Conservation (phyloP, 2,113 vertebrate species). For the Mystacornis crossleyi region DNA sequence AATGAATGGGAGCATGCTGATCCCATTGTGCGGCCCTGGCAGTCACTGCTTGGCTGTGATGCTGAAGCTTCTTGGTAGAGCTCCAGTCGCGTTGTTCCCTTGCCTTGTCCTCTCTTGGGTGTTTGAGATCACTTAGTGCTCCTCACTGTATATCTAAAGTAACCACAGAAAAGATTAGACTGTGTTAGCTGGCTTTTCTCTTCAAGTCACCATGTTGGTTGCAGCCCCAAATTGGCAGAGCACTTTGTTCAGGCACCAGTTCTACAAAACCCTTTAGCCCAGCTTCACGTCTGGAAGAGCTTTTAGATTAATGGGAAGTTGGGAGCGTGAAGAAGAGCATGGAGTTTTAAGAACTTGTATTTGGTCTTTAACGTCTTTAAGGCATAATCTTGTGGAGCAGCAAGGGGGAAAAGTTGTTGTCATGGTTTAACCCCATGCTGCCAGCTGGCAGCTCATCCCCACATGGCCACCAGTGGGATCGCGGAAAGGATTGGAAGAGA, state of each 20-base stretch:
- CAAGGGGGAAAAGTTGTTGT: neutral
- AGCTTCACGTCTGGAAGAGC: neutral
- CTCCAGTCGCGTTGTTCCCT: neutral
- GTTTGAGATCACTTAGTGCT: neutral
- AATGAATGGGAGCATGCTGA: neutral
- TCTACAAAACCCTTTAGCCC: constrained; percentile 13
- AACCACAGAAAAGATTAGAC: neutral
- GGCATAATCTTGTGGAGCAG: neutral
- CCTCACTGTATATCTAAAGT: neutral
- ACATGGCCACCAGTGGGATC: neutral
- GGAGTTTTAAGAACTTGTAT: neutral
- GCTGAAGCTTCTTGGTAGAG: neutral
- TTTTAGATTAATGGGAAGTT: neutral
- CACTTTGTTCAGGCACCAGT: neutral
- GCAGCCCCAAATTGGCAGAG: neutral
- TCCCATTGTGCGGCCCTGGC: neutral
- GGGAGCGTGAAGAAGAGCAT: neutral
- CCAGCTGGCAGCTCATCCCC: neutral
- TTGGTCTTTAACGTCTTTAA: neutral
- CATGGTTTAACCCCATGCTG: neutral
- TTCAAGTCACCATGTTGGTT: neutral
- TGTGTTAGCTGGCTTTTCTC: constrained; percentile 7
- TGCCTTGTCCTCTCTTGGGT: neutral
- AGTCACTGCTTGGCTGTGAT: neutral
- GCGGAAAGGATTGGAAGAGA: neutral